These are phyloP conservation scores for Callorhinus ursinus DNA, from an alignment of 2,113 vertebrate species.

Conservation along the genomic window DNA sequence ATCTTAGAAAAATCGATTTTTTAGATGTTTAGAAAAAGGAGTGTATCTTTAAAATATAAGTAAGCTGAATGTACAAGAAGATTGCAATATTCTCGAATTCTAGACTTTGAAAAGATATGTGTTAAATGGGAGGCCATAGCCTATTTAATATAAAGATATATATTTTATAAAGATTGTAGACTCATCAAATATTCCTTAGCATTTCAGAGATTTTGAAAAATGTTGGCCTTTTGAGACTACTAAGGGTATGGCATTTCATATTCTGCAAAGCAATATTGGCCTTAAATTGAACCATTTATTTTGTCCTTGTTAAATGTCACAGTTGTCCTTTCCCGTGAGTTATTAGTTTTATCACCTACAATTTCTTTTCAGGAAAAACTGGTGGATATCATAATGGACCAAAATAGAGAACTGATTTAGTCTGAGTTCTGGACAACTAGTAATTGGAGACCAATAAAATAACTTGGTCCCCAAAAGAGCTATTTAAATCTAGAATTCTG, in stretches of 20 bases:
- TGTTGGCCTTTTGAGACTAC: constrained; percentile 52
- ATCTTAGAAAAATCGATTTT: background rate
- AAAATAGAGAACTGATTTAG: constrained; percentile 21
- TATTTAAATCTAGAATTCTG: background rate
- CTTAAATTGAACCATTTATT: constrained; percentile 69
- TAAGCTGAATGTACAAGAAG: background rate
- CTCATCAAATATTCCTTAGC: background rate
- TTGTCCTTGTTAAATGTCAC: constrained; percentile 67
- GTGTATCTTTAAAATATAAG: background rate
- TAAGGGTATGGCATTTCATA: constrained; percentile 61
- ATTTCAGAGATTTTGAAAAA: constrained; percentile 69
- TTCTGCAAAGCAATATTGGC: constrained; percentile 17
- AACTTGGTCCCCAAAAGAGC: background rate
- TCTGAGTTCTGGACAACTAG: background rate
- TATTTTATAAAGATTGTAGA: background rate
- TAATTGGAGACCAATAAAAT: background rate
- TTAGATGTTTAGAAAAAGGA: background rate
- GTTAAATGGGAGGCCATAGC: background rate
- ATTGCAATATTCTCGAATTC: background rate
- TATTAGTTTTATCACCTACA: constrained; percentile 65
- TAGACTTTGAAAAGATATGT: background rate
- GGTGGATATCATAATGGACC: background rate
- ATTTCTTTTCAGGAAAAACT: constrained; percentile 28
- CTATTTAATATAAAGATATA: constrained; percentile 6
- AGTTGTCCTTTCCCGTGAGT: constrained; percentile 53